Base-by-base conservation (phyloP, 2,888 invertebrate genomes). In the Coecobrya sp. region DNA sequence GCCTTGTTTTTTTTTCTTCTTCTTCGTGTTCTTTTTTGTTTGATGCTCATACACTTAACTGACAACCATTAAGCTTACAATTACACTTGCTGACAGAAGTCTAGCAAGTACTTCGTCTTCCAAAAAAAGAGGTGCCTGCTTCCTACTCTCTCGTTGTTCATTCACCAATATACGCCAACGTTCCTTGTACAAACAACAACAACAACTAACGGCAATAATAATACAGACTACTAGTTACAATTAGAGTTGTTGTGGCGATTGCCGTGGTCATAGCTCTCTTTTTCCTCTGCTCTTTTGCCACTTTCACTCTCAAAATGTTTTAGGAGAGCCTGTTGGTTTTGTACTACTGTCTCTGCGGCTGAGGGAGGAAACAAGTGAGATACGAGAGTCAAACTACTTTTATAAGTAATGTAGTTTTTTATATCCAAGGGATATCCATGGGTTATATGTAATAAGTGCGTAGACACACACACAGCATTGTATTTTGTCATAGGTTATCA, bases 241-340 rank as follows among this genome's bases (percentile, higher is more conserved):
- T 91, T 91, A 91, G 91, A 79, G 79, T 79, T 85, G 90, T 85
- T 91, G 91, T 91, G 86, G 86, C 79, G 90, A 90, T 90, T 70
- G 49, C 68, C 82, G 76, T 91, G 91, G 86, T 86, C 91, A 86
- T 91, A 91, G 91, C 86, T 91, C 91, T 91, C 82, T 82, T 76
- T 68, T 55, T 65, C 81, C 49, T 84, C 22, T 22, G 10, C 65
- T 70, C 65, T 36, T 73, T 65, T 62, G n/a, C 81, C 62, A 4
- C 30, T 85, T 84, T 59, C 84, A 73, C 76, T 52, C 73, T 79
- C 22, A 36, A 91, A 62, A 68, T 79, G 79, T 86, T 70, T 27
- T 7, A 16, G n/a, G n/a, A n/a, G 25, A 79, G 79, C 52, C 52
- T 79, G 79, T 79, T 79, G 49, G 79, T 13, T 73, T 19, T 22